These are phyloP conservation scores for Sylvilagus bachmani DNA, from an alignment of 2,113 vertebrate genomes.

Conservation along the genomic window DNA sequence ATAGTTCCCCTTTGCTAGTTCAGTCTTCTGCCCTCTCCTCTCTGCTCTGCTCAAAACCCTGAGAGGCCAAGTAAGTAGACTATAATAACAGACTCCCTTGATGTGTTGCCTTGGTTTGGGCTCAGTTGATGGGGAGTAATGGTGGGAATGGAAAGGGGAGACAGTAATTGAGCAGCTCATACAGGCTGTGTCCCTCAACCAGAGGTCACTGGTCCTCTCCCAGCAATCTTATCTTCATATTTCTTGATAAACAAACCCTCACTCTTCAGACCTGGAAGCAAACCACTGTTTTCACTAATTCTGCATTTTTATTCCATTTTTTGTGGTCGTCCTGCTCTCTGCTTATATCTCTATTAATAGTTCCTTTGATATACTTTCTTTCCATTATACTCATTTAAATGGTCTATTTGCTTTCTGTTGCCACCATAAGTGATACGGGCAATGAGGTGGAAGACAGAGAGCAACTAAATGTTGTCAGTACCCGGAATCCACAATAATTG, in stretches of 20 bases:
- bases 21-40: neutral
- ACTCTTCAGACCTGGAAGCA: neutral
- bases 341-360: no score
- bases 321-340: neutral
- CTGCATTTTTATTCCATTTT: neutral
- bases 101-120: neutral
- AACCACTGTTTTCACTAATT: neutral
- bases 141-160: neutral
- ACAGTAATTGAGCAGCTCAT: fast-evolving
- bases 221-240: neutral
- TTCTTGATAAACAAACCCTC: neutral
- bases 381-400: neutral
- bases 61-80: neutral
- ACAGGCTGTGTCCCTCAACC: neutral
- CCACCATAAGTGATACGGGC: neutral
- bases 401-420: neutral
- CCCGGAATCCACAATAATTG: neutral
- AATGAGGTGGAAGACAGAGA: neutral
- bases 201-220: neutral
- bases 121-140: neutral
- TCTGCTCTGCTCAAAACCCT: neutral
- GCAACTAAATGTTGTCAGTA: neutral
- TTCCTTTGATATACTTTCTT: neutral
- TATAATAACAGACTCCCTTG: fast-evolving
- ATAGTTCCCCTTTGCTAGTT: no score